A percentile compares a stretch with the other conserved stretches of the same genome.
phyloP scores from a whole-genome alignment of 2,113 vertebrate species.

The Ursus arctos region DNA sequence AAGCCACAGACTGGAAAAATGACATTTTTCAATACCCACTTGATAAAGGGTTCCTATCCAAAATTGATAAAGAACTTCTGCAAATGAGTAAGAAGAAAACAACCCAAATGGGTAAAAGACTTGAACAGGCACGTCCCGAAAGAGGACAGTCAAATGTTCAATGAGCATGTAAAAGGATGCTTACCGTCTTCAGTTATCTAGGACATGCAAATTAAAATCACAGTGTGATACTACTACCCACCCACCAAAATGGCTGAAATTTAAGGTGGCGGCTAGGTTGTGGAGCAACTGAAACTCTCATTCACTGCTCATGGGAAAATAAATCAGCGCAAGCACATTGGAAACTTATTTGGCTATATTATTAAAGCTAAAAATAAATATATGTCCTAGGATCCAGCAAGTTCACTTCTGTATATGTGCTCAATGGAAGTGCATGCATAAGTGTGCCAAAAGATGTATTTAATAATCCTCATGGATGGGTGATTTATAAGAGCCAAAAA shows the following conservation, averaged over 20 bases:
- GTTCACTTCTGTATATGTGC: neutral
- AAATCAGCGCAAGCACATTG: neutral
- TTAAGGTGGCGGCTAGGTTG: neutral
- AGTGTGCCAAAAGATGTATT: neutral
- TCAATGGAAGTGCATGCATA: neutral
- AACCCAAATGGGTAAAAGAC: neutral
- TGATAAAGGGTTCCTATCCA: neutral
- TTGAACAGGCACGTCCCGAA: neutral
- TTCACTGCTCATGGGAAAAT: neutral
- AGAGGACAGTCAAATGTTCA: neutral
- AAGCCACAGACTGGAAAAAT: neutral
- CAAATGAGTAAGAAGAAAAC: neutral
- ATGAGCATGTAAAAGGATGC: neutral
- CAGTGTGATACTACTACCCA: neutral
- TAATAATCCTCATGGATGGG: neutral
- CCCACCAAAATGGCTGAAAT: neutral
- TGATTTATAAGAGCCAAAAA: neutral
- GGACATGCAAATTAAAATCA: neutral
- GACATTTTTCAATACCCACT: neutral
- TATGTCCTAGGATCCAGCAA: neutral
- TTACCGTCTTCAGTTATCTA: neutral
- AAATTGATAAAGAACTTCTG: neutral
- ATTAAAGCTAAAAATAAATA: conserved; percentile 30
- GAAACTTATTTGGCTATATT: neutral
- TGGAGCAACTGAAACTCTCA: neutral